phyloP scores from a whole-genome alignment of 2,113 vertebrate genomes.

The Hippocampus mohnikei region DNA sequence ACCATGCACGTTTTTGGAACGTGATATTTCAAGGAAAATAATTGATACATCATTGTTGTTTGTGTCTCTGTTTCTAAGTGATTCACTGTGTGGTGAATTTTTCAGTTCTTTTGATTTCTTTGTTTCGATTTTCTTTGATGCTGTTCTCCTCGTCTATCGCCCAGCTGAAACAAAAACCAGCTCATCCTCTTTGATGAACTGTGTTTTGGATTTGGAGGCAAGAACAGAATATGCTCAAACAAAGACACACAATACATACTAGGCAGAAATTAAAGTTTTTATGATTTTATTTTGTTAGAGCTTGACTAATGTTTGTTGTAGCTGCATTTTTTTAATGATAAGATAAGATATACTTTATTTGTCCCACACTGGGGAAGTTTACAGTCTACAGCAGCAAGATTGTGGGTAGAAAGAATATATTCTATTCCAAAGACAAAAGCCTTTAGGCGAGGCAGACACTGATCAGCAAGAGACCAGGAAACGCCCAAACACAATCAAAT shows the following conservation, averaged over 20 bases:
- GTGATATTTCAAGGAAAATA: conserved; percentile 15
- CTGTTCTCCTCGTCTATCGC: conserved; percentile 1
- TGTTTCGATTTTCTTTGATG: neutral
- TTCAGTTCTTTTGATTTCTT: conserved; percentile 11
- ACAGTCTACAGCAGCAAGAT: too few relatives aligned
- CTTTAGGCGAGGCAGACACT: neutral
- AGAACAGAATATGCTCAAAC: neutral
- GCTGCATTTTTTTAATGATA: neutral
- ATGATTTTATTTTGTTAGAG: too few relatives aligned
- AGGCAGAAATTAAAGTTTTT: neutral
- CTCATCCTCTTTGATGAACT: conserved; percentile 28
- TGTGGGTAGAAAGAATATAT: too few relatives aligned
- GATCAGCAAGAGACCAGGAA: too few relatives aligned
- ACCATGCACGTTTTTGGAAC: too few relatives aligned
- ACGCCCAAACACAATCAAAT: too few relatives aligned
- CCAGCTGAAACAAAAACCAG: conserved; percentile 23
- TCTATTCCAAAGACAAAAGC: neutral
- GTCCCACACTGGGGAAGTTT: too few relatives aligned
- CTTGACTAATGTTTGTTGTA: neutral
- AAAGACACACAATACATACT: neutral
- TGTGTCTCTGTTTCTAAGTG: too few relatives aligned
- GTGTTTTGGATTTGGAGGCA: conserved; percentile 13
- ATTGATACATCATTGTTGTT: too few relatives aligned
- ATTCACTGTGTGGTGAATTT: conserved; percentile 12
- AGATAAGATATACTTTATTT: too few relatives aligned